phyloP scores from a whole-genome alignment of 2,888 invertebrate species.

The Mythimna albipuncta region DNA sequence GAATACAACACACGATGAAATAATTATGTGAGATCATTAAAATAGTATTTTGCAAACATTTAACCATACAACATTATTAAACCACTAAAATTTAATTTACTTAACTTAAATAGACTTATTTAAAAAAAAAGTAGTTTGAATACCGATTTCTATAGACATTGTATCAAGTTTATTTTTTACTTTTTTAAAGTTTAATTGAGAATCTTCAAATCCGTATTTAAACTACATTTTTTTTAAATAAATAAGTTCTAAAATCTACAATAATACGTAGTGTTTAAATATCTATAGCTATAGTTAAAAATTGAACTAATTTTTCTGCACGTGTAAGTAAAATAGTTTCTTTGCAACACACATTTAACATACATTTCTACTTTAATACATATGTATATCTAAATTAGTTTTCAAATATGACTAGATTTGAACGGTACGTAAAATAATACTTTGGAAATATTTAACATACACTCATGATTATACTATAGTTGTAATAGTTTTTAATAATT shows the following conservation, averaged over 20 bases:
- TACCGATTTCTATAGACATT: neutral
- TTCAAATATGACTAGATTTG: constrained; percentile 4
- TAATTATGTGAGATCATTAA: constrained; percentile 42
- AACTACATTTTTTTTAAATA: neutral
- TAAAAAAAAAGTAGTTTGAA: neutral
- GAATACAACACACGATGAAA: constrained; percentile 23
- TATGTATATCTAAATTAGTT: neutral
- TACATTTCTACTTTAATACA: neutral
- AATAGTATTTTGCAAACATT: constrained; percentile 16
- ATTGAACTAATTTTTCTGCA: neutral
- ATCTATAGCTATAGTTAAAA: neutral
- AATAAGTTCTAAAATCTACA: neutral
- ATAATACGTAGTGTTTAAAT: neutral
- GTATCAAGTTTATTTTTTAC: neutral
- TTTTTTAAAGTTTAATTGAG: neutral
- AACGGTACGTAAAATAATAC: neutral
- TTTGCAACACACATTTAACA: neutral
- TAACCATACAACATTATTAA: neutral
- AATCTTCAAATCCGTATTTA: neutral
- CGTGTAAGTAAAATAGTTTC: neutral
- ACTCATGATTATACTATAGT: neutral
- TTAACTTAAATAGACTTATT: too few species aligned
- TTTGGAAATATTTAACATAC: constrained; percentile 2
- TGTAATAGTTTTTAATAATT: neutral
- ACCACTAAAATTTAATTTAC: too few species aligned